These are phyloP conservation scores for Parapristionchus giblindavisi DNA, from an alignment of 2,888 invertebrate genomes.

Conservation along the genomic window DNA sequence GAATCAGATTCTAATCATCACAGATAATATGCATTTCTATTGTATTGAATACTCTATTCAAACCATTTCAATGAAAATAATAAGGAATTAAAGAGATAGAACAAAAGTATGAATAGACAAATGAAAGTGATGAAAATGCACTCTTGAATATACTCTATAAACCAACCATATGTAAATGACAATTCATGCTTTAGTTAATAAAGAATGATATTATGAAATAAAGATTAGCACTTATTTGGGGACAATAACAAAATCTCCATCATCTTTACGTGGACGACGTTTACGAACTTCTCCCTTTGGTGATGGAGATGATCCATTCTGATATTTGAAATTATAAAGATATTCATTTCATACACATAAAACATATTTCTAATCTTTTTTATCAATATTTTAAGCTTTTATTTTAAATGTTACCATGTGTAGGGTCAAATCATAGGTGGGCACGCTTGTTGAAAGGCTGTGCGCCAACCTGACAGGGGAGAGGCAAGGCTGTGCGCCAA, in stretches of 20 bases:
- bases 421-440: too few relatives aligned
- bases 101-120: background rate
- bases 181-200: background rate
- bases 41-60: slow-evolving; percentile 19
- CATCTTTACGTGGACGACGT: slow-evolving; percentile 25
- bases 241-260: slow-evolving; percentile 35
- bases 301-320: slow-evolving; percentile 17
- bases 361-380: too few relatives aligned
- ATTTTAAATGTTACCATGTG: too few relatives aligned
- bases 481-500: too few relatives aligned
- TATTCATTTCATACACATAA: too few relatives aligned
- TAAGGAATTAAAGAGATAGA: background rate
- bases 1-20: slow-evolving; percentile 33
- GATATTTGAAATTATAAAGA: background rate
- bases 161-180: background rate
- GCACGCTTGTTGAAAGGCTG: too few relatives aligned
- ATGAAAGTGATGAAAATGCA: slow-evolving; percentile 6
- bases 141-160: slow-evolving; percentile 19
- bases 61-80: background rate
- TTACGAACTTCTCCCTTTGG: slow-evolving; percentile 12
- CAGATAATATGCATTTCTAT: background rate
- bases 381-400: too few relatives aligned
- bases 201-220: background rate
- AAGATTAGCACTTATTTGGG: slow-evolving; percentile 14
- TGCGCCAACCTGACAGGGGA: too few relatives aligned